These are phyloP conservation scores for Pachycephala philippinensis DNA, from an alignment of 2,113 vertebrate species.

Conservation along the genomic window DNA sequence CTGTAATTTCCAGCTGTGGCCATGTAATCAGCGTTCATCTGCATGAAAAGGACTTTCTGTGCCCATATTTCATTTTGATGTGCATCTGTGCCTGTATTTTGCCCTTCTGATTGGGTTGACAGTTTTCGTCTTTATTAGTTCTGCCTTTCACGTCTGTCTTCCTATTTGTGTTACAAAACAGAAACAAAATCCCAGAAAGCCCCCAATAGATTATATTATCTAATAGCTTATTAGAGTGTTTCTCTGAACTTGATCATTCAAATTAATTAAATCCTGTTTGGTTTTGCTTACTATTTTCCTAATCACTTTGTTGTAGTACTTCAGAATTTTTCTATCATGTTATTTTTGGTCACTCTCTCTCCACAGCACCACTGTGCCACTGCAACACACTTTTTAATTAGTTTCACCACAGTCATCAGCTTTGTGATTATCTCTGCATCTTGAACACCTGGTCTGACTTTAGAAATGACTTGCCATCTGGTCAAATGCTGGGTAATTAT, in stretches of 20 bases:
- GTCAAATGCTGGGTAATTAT: slow-evolving; percentile 70
- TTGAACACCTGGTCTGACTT: slow-evolving; percentile 74
- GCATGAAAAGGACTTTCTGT: slow-evolving; percentile 24
- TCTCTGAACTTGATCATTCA: neutral
- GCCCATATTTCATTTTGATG: slow-evolving; percentile 41
- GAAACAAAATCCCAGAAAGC: neutral
- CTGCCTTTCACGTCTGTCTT: slow-evolving; percentile 3
- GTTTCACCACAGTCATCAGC: slow-evolving; percentile 69
- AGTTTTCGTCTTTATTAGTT: slow-evolving; percentile 39
- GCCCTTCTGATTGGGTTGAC: neutral
- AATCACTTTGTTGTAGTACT: neutral
- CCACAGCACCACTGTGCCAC: slow-evolving; percentile 1
- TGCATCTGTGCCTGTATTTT: slow-evolving; percentile 43
- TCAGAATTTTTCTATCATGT: neutral
- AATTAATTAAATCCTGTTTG: slow-evolving; percentile 45
- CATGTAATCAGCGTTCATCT: slow-evolving; percentile 37
- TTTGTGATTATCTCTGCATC: slow-evolving; percentile 72
- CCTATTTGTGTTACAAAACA: neutral
- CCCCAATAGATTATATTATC: neutral
- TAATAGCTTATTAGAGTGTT: neutral
- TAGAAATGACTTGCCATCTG: slow-evolving; percentile 76
- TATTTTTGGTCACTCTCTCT: slow-evolving; percentile 40
- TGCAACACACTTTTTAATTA: slow-evolving; percentile 67
- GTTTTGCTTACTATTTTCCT: slow-evolving; percentile 31
- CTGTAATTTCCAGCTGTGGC: slow-evolving; percentile 56